Base-by-base conservation (phyloP, 2,113 vertebrate genomes). In the Peromyscus californicus region DNA sequence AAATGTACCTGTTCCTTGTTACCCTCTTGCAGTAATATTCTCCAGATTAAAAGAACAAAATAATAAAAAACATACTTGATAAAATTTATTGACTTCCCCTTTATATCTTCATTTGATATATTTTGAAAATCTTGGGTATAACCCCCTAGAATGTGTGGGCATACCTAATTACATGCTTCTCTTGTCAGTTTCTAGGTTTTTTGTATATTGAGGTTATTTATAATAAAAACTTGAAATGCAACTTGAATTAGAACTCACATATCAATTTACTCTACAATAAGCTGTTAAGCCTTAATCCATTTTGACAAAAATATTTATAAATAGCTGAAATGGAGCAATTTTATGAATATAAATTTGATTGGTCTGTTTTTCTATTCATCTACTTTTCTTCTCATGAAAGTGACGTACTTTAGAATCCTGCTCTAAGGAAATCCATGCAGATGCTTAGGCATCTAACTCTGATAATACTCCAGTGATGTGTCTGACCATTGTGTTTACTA, bases 291-390 rank as follows among this genome's bases (percentile, higher is more conserved):
- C 96, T 87, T 88, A 6, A 90, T 54, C 78, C 36, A 75, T 91
- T 96, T 98, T 95, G 31, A 95, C 59, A 87, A 93, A 90, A 97
- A 42, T 85, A 54, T 95, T 42, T 96, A n/a, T 24, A n/a, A 6
- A 90, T 75, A 33, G 5, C 63, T 86, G 0, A 83, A 88, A 9
- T 16, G 7, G 29, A 93, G 9, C 51, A 94, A 26, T 96, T 97
- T 97, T 98, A 74, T 95, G 22, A 88, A 91, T 95, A 95, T 90
- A 3, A n/a, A 61, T 96, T 0, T 51, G 82, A 92, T 94, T 96
- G 0, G 98, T 98, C 97, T 93, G 76, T 93, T 67, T 84, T 59
- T 85, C 59, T 45, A 5, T 59, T 98, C 94, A 91, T 31, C 95
- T 79, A 75, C 90, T 97, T 95, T 94, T 36, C 93, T 78, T 92